Base-by-base conservation (phyloP, 2,113 vertebrate species). In the Dasyurus viverrinus region DNA sequence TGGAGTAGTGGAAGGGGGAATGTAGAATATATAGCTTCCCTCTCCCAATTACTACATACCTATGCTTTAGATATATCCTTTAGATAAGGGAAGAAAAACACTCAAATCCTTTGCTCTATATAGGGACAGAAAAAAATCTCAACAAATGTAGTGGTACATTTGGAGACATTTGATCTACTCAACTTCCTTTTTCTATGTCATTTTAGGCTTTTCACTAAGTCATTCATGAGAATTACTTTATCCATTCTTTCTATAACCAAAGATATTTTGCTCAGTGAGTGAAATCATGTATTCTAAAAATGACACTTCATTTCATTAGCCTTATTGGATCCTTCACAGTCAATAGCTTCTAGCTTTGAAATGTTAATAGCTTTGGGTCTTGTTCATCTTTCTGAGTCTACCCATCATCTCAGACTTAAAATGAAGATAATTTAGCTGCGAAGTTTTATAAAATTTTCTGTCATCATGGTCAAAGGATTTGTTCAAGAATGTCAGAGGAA, bases 271-370 rank as follows among this genome's bases (percentile, higher is more conserved):
- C 23, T 96, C 25, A 90, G 25, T 50, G 16, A 93, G 16, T 9
- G 89, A 90, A 68, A 93, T 93, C 46, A 93, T 50, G 14, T 46
- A 95, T 24, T 92, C 89, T 91, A 89, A 54, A 94, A 93, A 89
- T 91, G 3, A 1, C 7, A 94, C 89, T 95, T 5, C 10, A 93
- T 90, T 93, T 95, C 36, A 48, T 93, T 90, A 91, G 36, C 50
- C 7, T 92, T 10, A 57, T 19, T 91, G 16, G 14, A 90, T 60
- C 9, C 46, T 93, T 91, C 23, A 92, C 14, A 9, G 5, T 54
- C 24, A 54, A 89, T 36, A 95, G 10, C 3, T 53, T 12, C 0
- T 93, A 91, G 53, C 60, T 5, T 90, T 91, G 30, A 93, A 54
- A 36, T 91, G 0, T 84, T 92, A 42, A 53, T 48, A 0, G 6